A percentile compares a stretch with the other conserved stretches of the same genome.
Evolutionary conservation across 2,113 vertebrate species (phyloP).

Genomic region (Perccottus glenii): DNA sequence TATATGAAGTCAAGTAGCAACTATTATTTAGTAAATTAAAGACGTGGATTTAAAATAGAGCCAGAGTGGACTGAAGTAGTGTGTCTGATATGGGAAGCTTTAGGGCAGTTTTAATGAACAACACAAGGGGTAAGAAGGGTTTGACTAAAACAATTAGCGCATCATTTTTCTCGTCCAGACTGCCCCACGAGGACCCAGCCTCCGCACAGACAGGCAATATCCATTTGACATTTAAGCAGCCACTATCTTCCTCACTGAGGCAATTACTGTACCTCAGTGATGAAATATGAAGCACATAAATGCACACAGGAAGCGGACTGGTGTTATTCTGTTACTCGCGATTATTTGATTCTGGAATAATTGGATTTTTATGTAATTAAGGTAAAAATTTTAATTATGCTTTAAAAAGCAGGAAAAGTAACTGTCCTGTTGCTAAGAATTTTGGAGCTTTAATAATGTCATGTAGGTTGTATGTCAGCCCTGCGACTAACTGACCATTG

Average conservation of each 20-base stretch:
- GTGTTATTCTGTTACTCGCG: neutral
- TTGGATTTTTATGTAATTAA: neutral
- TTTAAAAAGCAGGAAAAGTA: too few species aligned
- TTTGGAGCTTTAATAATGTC: too few species aligned
- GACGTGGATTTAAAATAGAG: neutral
- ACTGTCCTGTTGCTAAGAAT: too few species aligned
- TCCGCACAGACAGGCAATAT: neutral
- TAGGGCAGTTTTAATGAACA: neutral
- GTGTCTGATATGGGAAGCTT: neutral
- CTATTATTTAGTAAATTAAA: neutral
- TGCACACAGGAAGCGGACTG: neutral
- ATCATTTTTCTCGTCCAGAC: neutral
- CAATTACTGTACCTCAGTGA: neutral
- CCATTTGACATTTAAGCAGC: slow-evolving; percentile 6
- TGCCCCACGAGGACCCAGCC: neutral
- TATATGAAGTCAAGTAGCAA: slow-evolving; percentile 4
- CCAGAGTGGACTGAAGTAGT: neutral
- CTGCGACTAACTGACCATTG: too few species aligned
- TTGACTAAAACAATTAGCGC: slow-evolving; percentile 2
- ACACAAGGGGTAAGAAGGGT: neutral
- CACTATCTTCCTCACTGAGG: slow-evolving; percentile 4
- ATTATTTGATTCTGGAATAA: neutral
- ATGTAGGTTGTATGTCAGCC: too few species aligned
- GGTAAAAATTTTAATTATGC: too few species aligned
- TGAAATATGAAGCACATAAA: slow-evolving; percentile 1